Base-by-base conservation (phyloP, 2,797 vertebrate species). In the Channallabes apus region DNA sequence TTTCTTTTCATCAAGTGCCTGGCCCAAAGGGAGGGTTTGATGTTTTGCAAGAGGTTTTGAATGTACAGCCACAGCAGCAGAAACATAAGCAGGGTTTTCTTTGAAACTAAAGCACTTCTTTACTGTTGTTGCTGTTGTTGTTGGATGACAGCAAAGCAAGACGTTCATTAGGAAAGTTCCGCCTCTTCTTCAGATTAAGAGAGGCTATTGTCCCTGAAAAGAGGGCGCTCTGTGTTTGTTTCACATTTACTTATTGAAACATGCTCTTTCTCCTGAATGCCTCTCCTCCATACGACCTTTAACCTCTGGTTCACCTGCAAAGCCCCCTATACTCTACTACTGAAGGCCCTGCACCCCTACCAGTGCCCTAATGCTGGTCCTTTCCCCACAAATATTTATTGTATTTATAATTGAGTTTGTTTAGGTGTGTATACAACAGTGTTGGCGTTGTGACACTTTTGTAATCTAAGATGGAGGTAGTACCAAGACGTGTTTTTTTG, bases 191-290 rank as follows among this genome's bases (percentile, higher is more conserved):
- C 68, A 17, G 1, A 38, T 59, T 92, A 90, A 82, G 62, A 88
- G 92, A 93, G 91, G 93, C 93, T 92, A 86, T 92, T 95, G 91
- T 94, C 93, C 94, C 92, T 92, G 91, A 94, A 93, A 93, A 88
- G 92, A 94, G 94, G 94, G 93, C 20, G 0, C 77, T 62, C 32
- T 4, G 11, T 78, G 76, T 56, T 76, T 89, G 77, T 92, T 92
- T 69, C 59, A 65, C 56, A 12, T 91, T 92, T 92, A 91, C 90
- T 91, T 65, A 29, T 56, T 82, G 75, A 29, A 86, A 75, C 64
- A 77, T 9, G 46, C 79, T 78, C 61, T 84, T 65, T 83, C 80
- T 79, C 75, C 82, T 83, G 18, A 67, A 80, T 79, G 38, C 73
- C 73, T 82, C 38, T 75, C 18, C 61, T 76, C 81, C 69, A 80